Base-by-base conservation (phyloP, 53 echinoderm and acorn worm genomes). In the Paelopatides confundens region DNA sequence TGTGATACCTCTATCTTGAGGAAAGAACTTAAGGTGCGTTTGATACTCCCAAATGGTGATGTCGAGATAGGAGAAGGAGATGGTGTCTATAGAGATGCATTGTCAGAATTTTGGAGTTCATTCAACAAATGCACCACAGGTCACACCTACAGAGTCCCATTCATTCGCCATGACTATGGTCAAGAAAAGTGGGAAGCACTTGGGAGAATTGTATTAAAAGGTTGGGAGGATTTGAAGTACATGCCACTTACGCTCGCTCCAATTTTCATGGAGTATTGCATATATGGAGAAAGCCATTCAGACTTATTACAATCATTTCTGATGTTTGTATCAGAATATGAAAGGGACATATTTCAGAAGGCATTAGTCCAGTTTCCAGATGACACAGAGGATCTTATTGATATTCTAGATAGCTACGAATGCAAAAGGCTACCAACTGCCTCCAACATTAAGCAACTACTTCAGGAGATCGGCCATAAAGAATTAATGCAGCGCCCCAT, bases 401-500 rank as follows among this genome's bases (percentile, higher is more conserved):
- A 67, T 67, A 30, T 67, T 28, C 27, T 67, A 17, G 11, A 67
- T 13, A 17, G 12, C 13, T 67, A 67, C 6, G 33, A 67, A 5
- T 67, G 31, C 68, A 34, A 67, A 34, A 10, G 32, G 17, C 32
- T 67, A 12, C 68, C 68, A 67, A 67, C 32, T 30, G 11, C 9
- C 12, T 9, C 32, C 23, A 67, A 64, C 15, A 13, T 64, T 3
- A 64, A 64, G 4, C 18, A 64, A 1, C 68, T 35, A 35, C 68
- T 67, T 67, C 3, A 30, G 11, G 68, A 67, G 47, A 38, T 76
- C 4, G 47, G 14, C 38, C 47, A 76, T 0, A 76, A 76, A n/a
- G 76, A 76, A 27, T 24, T 76, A 10, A 76, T 40, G 9, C 76
- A 76, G 47, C 76, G 76, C 13, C 76, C 39, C 11, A 76, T 38